Conservation (phyloP, 2,113 vertebrate genomes). For the Chiloscyllium plagiosum region DNA sequence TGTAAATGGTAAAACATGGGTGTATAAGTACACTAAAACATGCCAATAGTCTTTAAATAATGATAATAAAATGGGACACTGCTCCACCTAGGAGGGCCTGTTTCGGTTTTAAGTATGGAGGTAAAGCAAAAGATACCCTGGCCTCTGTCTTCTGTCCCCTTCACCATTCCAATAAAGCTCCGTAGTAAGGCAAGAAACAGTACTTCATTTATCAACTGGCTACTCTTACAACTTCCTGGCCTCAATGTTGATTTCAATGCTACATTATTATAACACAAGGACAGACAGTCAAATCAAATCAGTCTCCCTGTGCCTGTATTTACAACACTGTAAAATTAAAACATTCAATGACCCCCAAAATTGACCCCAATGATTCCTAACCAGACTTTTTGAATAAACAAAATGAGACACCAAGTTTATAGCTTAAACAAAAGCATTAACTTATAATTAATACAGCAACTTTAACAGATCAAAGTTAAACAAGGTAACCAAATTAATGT, state of each 20-base stretch:
- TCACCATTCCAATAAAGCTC: neutral
- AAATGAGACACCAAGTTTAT: too few relatives aligned
- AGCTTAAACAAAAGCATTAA: too few relatives aligned
- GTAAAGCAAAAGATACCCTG: neutral
- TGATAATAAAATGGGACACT: neutral
- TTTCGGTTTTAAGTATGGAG: neutral
- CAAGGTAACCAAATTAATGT: too few relatives aligned
- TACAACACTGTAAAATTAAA: too few relatives aligned
- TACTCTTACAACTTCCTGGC: neutral
- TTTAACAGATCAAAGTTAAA: too few relatives aligned
- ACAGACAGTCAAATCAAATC: too few relatives aligned
- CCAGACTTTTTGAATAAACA: too few relatives aligned
- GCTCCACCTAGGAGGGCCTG: neutral
- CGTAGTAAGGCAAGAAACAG: neutral
- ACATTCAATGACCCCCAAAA: too few relatives aligned
- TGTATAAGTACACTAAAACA: neutral
- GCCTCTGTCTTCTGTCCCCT: neutral
- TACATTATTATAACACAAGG: neutral
- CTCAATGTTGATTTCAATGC: neutral
- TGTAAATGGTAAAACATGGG: neutral
- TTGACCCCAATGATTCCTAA: too few relatives aligned
- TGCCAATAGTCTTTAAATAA: neutral
- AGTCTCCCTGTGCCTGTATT: too few relatives aligned
- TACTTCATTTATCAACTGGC: neutral
- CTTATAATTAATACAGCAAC: too few relatives aligned